These are phyloP conservation scores for Nemurella pictetii DNA, from an alignment of 2,888 invertebrate genomes.

Conservation along the genomic window DNA sequence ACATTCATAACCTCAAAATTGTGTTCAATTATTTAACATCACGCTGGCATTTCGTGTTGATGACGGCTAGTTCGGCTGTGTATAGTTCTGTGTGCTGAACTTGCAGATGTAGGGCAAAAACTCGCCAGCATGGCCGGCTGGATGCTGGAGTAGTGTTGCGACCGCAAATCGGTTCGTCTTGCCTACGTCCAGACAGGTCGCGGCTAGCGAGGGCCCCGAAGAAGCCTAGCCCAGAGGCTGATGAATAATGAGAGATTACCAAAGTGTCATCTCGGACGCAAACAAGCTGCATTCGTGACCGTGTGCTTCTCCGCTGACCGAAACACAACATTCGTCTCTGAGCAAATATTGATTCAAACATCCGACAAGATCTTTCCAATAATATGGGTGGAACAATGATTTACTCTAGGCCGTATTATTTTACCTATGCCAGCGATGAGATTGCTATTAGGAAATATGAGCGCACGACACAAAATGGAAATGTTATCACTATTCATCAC, in stretches of 20 bases:
- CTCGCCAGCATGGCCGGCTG: background rate
- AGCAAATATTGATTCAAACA: background rate
- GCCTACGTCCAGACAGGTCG: background rate
- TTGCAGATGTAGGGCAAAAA: background rate
- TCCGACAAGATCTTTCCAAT: background rate
- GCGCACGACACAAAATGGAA: background rate
- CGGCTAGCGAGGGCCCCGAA: background rate
- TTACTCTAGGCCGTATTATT: background rate
- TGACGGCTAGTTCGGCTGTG: background rate
- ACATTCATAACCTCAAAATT: background rate
- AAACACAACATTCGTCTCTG: background rate
- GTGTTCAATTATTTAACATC: background rate
- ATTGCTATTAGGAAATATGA: background rate
- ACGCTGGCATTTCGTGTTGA: background rate
- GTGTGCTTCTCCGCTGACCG: background rate
- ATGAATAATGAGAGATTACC: background rate
- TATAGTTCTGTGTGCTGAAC: background rate
- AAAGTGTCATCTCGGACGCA: background rate
- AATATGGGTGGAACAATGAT: background rate
- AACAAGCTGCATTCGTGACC: background rate
- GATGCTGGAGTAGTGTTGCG: background rate
- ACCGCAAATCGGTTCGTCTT: background rate
- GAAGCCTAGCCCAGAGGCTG: background rate
- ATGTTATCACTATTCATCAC: background rate
- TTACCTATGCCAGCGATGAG: background rate